Evolutionary conservation across 2,888 invertebrate genomes (phyloP).

Genomic region (Cosmopolites sordidus): DNA sequence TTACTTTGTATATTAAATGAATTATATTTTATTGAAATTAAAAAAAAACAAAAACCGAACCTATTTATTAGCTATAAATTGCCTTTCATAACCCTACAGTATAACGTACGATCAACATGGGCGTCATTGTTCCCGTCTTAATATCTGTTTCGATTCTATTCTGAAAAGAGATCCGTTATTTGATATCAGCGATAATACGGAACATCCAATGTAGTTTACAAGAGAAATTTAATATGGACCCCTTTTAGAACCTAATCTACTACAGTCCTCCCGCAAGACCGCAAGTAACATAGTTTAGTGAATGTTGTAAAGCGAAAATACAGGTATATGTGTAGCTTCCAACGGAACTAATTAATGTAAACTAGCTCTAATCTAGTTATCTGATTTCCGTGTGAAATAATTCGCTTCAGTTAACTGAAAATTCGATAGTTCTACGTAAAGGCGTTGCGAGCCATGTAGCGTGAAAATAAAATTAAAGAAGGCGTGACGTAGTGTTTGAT

Average conservation of each 20-base stretch:
- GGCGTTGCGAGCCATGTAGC: not conserved
- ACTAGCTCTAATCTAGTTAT: constrained; percentile 17
- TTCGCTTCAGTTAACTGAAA: constrained; percentile 9
- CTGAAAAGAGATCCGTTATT: no score
- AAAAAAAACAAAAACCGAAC: no score
- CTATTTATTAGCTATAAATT: no score
- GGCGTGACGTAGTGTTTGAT: not conserved
- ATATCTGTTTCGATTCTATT: no score
- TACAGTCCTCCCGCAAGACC: not conserved
- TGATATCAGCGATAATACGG: not conserved
- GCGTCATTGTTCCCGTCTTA: no score
- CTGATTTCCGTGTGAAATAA: constrained; percentile 14
- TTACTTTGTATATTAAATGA: no score
- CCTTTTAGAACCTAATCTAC: not conserved
- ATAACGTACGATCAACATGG: no score
- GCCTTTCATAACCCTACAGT: no score
- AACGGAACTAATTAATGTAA: constrained; percentile 15
- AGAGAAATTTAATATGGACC: not conserved
- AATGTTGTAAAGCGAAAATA: constrained; percentile 3
- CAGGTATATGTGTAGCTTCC: constrained; percentile 9
- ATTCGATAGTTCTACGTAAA: not conserved
- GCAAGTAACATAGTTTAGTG: constrained; percentile 1
- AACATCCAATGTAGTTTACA: not conserved
- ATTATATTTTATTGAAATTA: no score
- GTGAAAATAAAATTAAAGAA: not conserved